phyloP scores from a whole-genome alignment of 2,888 invertebrate genomes.

The Trissoscelio sp. region DNA sequence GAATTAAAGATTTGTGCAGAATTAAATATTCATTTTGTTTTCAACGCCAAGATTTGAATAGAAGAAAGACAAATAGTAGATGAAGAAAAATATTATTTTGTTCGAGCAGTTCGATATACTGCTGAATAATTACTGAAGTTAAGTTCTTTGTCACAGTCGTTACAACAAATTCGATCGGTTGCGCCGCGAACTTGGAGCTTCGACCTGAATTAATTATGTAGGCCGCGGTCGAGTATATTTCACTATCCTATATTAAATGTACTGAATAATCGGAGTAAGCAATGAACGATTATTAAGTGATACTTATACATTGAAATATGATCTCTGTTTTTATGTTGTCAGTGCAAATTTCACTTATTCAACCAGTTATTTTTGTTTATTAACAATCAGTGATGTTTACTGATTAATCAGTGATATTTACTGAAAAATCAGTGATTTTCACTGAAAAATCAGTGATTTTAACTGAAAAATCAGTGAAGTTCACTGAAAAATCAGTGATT shows the following conservation, averaged over 20 bases:
- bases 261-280: slow-evolving; percentile 39
- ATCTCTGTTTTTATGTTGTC: slow-evolving; percentile 1
- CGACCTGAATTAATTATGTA: slow-evolving; percentile 71
- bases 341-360: no score
- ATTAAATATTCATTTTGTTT: no score
- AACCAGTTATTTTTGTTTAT: no score
- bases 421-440: no score
- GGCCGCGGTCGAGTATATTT: slow-evolving; percentile 54
- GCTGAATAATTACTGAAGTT: slow-evolving; percentile 42
- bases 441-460: no score
- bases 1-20: no score
- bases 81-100: neutral
- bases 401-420: no score
- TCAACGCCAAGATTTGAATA: no score
- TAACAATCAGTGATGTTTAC: no score
- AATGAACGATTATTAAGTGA: slow-evolving; percentile 12
- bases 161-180: slow-evolving; percentile 67
- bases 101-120: slow-evolving; percentile 11
- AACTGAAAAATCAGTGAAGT: no score
- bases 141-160: slow-evolving; percentile 64
- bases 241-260: slow-evolving; percentile 59
- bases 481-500: no score
- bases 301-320: slow-evolving; percentile 1
- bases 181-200: slow-evolving; percentile 68
- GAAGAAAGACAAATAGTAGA: no score